Percentiles rank a stretch among this genome's conserved stretches.
Conservation (phyloP, 2,797 vertebrate species). For the Neomorphus geoffroyi region DNA sequence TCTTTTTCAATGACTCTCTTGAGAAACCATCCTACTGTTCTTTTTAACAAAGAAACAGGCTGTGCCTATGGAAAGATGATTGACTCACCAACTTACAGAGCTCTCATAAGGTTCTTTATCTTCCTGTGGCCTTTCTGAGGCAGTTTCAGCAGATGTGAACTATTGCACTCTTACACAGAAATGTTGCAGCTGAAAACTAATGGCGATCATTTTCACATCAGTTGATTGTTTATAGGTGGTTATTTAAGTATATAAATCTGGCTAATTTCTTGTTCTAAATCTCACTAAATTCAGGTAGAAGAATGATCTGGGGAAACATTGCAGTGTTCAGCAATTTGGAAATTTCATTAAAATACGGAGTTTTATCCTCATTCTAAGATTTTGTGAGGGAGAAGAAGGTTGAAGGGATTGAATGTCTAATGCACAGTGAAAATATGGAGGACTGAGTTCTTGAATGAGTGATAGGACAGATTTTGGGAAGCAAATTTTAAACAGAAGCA, state of each 20-base stretch:
- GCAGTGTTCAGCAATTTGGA: not conserved
- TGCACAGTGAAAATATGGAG: not conserved
- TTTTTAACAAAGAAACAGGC: not conserved
- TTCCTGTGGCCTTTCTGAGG: not conserved
- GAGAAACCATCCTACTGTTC: not conserved
- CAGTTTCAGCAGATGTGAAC: not conserved
- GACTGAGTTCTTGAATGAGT: not conserved
- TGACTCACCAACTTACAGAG: not conserved
- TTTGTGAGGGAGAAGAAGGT: not conserved
- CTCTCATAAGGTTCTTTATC: not conserved
- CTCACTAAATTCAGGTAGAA: not conserved
- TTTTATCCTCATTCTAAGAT: not conserved
- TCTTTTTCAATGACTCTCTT: not conserved
- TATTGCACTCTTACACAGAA: not conserved
- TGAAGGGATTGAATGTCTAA: not conserved
- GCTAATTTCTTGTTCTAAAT: not conserved
- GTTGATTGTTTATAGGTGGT: not conserved
- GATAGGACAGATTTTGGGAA: not conserved
- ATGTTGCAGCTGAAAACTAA: not conserved
- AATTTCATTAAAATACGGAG: not conserved
- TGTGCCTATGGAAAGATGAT: not conserved
- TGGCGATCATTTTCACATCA: not conserved
- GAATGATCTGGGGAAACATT: not conserved
- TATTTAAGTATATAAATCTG: not conserved
- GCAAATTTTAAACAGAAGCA: not conserved